These are phyloP conservation scores for Thaleichthys pacificus DNA, from an alignment of 2,797 vertebrate species.

Conservation along the genomic window DNA sequence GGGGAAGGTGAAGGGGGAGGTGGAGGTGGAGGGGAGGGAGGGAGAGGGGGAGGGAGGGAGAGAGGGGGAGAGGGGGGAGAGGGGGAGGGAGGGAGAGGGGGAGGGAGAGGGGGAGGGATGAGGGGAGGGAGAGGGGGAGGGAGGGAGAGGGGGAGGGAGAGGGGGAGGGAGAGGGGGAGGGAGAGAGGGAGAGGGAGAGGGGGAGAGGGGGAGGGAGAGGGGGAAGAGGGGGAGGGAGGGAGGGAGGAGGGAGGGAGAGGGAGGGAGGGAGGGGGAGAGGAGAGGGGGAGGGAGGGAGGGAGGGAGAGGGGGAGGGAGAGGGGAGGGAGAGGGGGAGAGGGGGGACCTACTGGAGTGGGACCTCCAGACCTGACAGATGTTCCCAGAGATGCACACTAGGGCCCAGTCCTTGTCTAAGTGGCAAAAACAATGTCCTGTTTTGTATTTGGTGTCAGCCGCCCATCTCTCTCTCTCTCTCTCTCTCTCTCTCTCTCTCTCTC, in stretches of 20 bases:
- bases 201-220: conserved; percentile 20
- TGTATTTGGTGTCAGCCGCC: conserved; percentile 33
- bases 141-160: conserved; percentile 24
- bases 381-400: no score
- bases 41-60: conserved; percentile 26
- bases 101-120: no score
- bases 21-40: background rate
- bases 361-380: background rate
- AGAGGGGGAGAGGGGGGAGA: no score
- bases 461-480: conserved; percentile 1
- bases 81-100: conserved; percentile 12
- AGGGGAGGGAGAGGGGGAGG: conserved; percentile 19
- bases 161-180: no score
- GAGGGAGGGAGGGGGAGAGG: no score
- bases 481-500: no score
- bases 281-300: conserved; percentile 25
- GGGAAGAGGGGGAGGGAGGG: background rate
- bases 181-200: no score
- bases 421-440: no score
- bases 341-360: conserved; percentile 16
- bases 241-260: conserved; percentile 17
- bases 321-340: conserved; percentile 18
- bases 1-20: conserved; percentile 13
- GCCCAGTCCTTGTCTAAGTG: no score
- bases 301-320: no score